Conservation (phyloP, 2,113 vertebrate genomes). For the Prochilodus magdalenae region DNA sequence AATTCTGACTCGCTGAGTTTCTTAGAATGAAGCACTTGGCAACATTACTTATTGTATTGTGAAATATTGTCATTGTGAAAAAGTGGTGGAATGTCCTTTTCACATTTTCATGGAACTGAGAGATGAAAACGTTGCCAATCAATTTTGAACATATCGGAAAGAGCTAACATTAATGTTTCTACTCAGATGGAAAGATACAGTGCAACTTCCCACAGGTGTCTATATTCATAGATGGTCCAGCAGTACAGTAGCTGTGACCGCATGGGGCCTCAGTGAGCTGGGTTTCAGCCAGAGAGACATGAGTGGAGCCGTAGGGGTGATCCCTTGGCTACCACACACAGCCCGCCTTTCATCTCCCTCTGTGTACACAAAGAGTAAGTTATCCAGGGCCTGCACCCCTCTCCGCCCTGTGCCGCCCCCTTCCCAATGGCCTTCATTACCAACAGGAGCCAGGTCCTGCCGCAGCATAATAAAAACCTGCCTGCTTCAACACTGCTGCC, state of each 20-base stretch:
- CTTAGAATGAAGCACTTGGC: too few species aligned
- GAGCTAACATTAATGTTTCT: too few species aligned
- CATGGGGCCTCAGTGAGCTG: not conserved
- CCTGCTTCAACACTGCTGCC: conserved; percentile 65
- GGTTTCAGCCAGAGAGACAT: conserved; percentile 49
- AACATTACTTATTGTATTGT: too few species aligned
- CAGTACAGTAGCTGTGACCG: not conserved
- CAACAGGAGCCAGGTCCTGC: conserved; percentile 77
- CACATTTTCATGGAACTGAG: too few species aligned
- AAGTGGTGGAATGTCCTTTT: too few species aligned
- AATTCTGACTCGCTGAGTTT: too few species aligned
- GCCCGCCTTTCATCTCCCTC: conserved; percentile 88
- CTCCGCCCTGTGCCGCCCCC: conserved; percentile 37
- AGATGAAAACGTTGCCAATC: too few species aligned
- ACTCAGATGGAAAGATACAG: not conserved
- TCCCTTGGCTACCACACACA: conserved; percentile 82
- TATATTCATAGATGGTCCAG: conserved; percentile 21
- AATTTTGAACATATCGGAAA: too few species aligned
- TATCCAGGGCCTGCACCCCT: conserved; percentile 73
- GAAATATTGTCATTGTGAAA: too few species aligned
- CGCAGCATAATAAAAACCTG: conserved; percentile 82
- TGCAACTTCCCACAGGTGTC: conserved; percentile 18
- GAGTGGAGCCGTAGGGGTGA: conserved; percentile 82
- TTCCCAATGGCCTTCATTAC: conserved; percentile 72
- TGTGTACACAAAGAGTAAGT: conserved; percentile 90